Evolutionary conservation across 2,888 invertebrate genomes (phyloP), one percentile per base, ranked within the genome.

Genomic region (Aporophyla lueneburgensis): DNA sequence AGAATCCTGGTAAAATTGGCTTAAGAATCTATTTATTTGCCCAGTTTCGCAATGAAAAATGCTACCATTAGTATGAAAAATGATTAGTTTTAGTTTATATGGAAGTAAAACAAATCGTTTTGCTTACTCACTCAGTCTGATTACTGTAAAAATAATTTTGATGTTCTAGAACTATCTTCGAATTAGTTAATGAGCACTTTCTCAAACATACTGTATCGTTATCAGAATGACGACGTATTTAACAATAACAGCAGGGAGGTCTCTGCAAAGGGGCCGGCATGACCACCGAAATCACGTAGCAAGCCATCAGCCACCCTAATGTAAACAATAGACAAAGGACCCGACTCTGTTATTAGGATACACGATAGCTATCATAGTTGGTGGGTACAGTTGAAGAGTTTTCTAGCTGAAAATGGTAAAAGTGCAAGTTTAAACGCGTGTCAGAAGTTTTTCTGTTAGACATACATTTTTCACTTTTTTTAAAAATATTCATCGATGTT

Each of bases 291-390:
- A 95, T 93, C 96, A 96, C 96, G 96, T 96, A 92, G 87, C 89
- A 66, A 90, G 86, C 93, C 93, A 93, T 94, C 96, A 90, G 86
- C 93, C 93, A 94, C 95, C 96, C 96, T 92, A 95, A 95, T 95
- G 96, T 96, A 96, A 96, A 96, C 96, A 96, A 96, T 96, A 92
- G 96, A 94, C 96, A 96, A 96, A 96, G 94, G 91, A 83, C 88
- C 96, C 96, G 95, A 84, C 89, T 88, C 74, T 87, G 92, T 93
- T 95, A 95, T 95, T 95, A 96, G 93, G 91, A 91, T 90, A 91
- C 86, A 88, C 90, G 95, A 95, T 94, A 89, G 91, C 89, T 91
- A 95, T 95, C 94, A 82, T 83, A 87, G 85, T 80, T 82, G 43
- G 78, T 71, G 82, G 5, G 77, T 88, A 88, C 83, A 87, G 85